Evolutionary conservation across 2,888 invertebrate species (phyloP).

Genomic region (Oscheius sp.): DNA sequence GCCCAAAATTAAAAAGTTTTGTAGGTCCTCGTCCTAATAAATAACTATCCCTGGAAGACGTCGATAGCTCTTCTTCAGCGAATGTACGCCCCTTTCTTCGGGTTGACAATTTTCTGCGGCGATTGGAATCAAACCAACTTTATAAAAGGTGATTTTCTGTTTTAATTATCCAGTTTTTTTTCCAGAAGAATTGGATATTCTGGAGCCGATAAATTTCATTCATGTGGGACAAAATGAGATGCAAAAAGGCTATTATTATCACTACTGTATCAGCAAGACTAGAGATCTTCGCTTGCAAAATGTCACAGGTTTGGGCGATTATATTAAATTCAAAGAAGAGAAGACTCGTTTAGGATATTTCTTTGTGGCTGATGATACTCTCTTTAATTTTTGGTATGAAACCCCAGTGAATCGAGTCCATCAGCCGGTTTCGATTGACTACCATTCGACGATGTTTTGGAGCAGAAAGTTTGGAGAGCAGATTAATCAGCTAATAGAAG

Average conservation of each 20-base stretch:
- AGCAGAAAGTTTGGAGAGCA: background rate
- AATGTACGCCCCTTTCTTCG: background rate
- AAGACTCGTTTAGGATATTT: background rate
- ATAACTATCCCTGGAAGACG: constrained; percentile 11
- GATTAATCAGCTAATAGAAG: background rate
- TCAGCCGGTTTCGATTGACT: background rate
- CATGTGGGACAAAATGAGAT: background rate
- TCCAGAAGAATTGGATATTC: background rate
- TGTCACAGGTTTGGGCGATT: background rate
- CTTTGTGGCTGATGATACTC: background rate
- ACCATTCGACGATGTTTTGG: background rate
- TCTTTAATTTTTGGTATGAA: background rate
- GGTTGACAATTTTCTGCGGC: background rate
- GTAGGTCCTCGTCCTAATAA: background rate
- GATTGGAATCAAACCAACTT: background rate
- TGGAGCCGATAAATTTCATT: background rate
- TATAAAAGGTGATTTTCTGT: background rate
- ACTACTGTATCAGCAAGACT: constrained; percentile 4
- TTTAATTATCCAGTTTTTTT: background rate
- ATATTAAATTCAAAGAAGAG: background rate
- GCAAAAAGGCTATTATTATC: background rate
- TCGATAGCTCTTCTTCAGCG: background rate
- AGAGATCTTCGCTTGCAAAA: constrained; percentile 13
- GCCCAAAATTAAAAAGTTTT: no score
- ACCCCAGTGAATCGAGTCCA: background rate